phyloP scores from a whole-genome alignment of 2,888 invertebrate species.

The Ichneumoninae sp. region DNA sequence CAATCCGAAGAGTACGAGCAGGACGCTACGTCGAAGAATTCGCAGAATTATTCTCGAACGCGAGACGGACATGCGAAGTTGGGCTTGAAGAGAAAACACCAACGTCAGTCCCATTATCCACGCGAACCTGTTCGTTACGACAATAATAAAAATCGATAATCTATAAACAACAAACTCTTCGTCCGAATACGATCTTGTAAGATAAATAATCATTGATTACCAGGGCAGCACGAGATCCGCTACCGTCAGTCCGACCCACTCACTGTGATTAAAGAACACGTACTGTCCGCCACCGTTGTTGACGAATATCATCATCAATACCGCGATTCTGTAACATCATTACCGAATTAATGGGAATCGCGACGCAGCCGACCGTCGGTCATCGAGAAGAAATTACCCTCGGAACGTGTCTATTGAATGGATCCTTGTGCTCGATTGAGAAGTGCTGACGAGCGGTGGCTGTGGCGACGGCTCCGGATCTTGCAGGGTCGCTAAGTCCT shows the following conservation, averaged over 20 bases:
- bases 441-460: constrained; percentile 74
- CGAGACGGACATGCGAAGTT: constrained; percentile 88
- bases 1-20: constrained; percentile 88
- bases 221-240: constrained; percentile 96
- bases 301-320: constrained; percentile 94
- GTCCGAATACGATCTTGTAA: background rate
- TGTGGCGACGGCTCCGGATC: constrained; percentile 72
- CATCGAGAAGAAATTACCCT: constrained; percentile 78
- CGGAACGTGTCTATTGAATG: constrained; percentile 83
- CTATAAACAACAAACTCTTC: background rate
- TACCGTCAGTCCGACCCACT: constrained; percentile 94
- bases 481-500: constrained; percentile 78
- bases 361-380: background rate
- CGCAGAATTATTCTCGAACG: constrained; percentile 85
- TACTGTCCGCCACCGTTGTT: constrained; percentile 95
- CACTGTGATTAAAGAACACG: constrained; percentile 91
- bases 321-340: constrained; percentile 84
- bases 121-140: constrained; percentile 87
- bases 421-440: constrained; percentile 79
- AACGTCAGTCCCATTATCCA: constrained; percentile 95
- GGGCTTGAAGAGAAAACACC: constrained; percentile 89
- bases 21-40: constrained; percentile 86
- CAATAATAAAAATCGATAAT: background rate
- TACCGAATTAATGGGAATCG: background rate
- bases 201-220: constrained; percentile 83